Base-by-base conservation (phyloP, 2,888 invertebrate species). In the Drosophila borealis region DNA sequence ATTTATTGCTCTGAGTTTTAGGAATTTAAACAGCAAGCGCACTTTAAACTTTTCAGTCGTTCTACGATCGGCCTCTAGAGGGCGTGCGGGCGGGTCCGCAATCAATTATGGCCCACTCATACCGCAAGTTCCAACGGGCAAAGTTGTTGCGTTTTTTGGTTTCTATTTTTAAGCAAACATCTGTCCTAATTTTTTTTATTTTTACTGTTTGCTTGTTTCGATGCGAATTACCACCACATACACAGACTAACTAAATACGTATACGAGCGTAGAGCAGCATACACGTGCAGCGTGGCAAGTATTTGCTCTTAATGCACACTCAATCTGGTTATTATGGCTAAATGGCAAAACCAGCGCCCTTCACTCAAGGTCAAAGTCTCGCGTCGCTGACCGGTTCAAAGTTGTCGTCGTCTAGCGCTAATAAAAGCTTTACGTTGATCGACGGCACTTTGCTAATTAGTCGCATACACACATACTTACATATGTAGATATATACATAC, bases 321-420 rank as follows among this genome's bases (percentile, higher is more conserved):
- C 59, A 78, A 57, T 69, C 61, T 44, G 54, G 14, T 81, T 79
- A 79, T 85, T 81, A 79, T 80, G 56, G 80, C 70, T 64, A 82
- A 82, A 88, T 80, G 82, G 82, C 81, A 85, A 65, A 59, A 64
- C 48, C 63, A 66, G 70, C 80, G 81, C 81, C 82, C 82, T 82
- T 82, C 88, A 76, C n/a, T 48, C 82, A 82, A 82, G 88, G 88
- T 82, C 86, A 88, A 55, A 72, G 64, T 66, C 67, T 45, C 41
- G 56, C 64, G 13, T 21, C 56, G 61, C 57, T 71, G 77, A 62
- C 68, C 76, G 82, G 85, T 70, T 88, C 73, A 82, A 74, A 81
- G 70, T 79, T 78, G 82, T 63, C 54, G 54, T 29, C 50, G 65
- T 78, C 68, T 71, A 70, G 54, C 62, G 75, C 60, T 73, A 78